Conservation (phyloP, 2,113 vertebrate genomes). For the Morone saxatilis region DNA sequence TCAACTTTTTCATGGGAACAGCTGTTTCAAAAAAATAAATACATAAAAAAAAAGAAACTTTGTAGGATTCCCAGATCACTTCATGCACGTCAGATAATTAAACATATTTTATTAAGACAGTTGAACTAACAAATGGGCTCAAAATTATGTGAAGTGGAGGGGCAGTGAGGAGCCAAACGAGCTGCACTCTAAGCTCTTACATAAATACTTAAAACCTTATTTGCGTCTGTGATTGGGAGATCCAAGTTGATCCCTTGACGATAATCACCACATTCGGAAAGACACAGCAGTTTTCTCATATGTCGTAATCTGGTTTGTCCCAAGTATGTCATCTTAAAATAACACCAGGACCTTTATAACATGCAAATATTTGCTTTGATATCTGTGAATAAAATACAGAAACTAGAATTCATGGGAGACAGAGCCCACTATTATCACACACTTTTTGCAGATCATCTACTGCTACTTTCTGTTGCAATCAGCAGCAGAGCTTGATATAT, state of each 20-base stretch:
- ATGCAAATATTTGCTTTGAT: neutral
- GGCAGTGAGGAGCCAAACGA: neutral
- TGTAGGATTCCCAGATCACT: slow-evolving; percentile 17
- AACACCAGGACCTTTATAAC: neutral
- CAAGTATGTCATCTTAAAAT: neutral
- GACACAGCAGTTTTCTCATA: neutral
- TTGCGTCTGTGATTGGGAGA: slow-evolving; percentile 1
- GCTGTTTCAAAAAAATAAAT: neutral
- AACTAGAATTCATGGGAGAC: neutral
- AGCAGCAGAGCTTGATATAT: neutral
- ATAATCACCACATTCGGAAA: slow-evolving; percentile 1
- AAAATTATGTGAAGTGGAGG: neutral
- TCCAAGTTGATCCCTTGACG: slow-evolving; percentile 9
- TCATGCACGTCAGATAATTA: slow-evolving; percentile 1
- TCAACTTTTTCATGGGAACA: slow-evolving; percentile 29
- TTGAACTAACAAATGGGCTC: neutral
- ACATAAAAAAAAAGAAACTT: neutral
- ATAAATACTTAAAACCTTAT: slow-evolving; percentile 22
- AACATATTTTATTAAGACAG: neutral
- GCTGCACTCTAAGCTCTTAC: slow-evolving; percentile 1
- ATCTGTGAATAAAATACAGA: neutral
- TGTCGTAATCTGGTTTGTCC: neutral
- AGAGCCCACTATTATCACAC: neutral
- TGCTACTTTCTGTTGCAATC: neutral
- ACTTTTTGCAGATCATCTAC: neutral